A percentile compares a stretch with the other conserved stretches of the same genome.
These are phyloP conservation scores for Liposcelis brunnea DNA, from an alignment of 2,888 invertebrate species.

Conservation along the genomic window DNA sequence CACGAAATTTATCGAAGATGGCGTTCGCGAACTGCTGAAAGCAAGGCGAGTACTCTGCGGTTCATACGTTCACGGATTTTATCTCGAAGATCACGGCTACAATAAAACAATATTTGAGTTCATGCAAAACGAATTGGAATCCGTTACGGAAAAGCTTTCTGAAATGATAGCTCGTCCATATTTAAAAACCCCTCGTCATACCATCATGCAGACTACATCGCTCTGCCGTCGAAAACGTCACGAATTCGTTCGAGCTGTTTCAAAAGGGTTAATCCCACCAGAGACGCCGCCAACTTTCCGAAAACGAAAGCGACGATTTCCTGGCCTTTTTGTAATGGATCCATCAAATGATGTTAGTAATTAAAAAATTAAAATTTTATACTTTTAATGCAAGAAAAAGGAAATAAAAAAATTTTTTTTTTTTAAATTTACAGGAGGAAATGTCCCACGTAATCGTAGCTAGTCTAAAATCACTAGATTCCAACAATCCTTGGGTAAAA, in stretches of 20 bases:
- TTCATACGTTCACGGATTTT: slow-evolving; percentile 50
- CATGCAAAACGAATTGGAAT: slow-evolving; percentile 52
- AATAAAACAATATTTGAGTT: slow-evolving; percentile 49
- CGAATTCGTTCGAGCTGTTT: slow-evolving; percentile 42
- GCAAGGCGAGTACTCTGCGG: slow-evolving; percentile 43
- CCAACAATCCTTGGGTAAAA: slow-evolving; percentile 34
- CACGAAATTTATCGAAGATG: slow-evolving; percentile 42
- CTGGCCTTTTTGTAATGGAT: slow-evolving; percentile 24
- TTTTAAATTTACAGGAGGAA: slow-evolving; percentile 23
- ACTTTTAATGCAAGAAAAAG: too few relatives aligned
- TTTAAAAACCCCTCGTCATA: slow-evolving; percentile 39
- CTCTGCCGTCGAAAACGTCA: slow-evolving; percentile 40
- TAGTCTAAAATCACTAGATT: slow-evolving; percentile 32
- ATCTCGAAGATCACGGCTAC: slow-evolving; percentile 43
- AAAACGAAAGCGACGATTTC: slow-evolving; percentile 29
- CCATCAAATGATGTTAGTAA: slow-evolving; percentile 27
- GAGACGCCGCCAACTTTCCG: slow-evolving; percentile 42
- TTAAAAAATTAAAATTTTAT: slow-evolving; percentile 1
- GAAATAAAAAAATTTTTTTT: not conserved
- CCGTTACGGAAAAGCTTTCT: slow-evolving; percentile 43
- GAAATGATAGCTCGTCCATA: slow-evolving; percentile 47
- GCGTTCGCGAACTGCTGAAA: slow-evolving; percentile 42
- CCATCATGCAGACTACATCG: slow-evolving; percentile 41
- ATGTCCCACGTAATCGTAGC: slow-evolving; percentile 29
- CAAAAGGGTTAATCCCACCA: slow-evolving; percentile 35